These are phyloP conservation scores for Lipophrys pholis DNA, from an alignment of 2,113 vertebrate genomes.

Conservation along the genomic window DNA sequence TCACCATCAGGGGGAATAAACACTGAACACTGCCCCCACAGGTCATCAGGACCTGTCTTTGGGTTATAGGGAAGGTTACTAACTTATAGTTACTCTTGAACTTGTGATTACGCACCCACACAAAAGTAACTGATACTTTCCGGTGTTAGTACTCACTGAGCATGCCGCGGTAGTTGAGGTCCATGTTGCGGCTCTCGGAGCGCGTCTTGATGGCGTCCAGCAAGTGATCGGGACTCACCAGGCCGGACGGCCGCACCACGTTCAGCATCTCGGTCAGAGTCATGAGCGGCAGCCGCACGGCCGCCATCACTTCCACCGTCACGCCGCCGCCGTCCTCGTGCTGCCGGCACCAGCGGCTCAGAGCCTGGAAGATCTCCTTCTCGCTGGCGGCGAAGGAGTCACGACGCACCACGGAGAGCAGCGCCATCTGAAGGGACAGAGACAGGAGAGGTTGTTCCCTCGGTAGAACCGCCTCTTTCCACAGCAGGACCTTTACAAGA, in stretches of 20 bases:
- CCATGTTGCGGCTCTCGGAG: constrained; percentile 98
- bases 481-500: too few species aligned
- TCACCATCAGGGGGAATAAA: too few species aligned
- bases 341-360: constrained; percentile 95
- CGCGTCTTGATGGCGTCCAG: constrained; percentile 97
- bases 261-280: constrained; percentile 96
- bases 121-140: too few species aligned
- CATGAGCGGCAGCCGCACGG: constrained; percentile 95
- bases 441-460: too few species aligned
- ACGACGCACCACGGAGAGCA: constrained; percentile 90
- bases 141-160: constrained; percentile 86
- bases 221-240: constrained; percentile 94
- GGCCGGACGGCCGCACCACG: constrained; percentile 91
- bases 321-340: constrained; percentile 86
- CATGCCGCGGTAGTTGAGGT: constrained; percentile 98
- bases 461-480: too few species aligned
- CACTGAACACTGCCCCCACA: too few species aligned
- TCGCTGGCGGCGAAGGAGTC: constrained; percentile 96
- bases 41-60: too few species aligned
- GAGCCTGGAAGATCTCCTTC: constrained; percentile 96
- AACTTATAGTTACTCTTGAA: too few species aligned
- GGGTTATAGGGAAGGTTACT: too few species aligned
- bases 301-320: constrained; percentile 91
- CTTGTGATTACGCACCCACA: too few species aligned
- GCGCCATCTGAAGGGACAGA: constrained; percentile 84